Evolutionary conservation across 2,888 invertebrate genomes (phyloP).

Genomic region (Embidobia sp.): DNA sequence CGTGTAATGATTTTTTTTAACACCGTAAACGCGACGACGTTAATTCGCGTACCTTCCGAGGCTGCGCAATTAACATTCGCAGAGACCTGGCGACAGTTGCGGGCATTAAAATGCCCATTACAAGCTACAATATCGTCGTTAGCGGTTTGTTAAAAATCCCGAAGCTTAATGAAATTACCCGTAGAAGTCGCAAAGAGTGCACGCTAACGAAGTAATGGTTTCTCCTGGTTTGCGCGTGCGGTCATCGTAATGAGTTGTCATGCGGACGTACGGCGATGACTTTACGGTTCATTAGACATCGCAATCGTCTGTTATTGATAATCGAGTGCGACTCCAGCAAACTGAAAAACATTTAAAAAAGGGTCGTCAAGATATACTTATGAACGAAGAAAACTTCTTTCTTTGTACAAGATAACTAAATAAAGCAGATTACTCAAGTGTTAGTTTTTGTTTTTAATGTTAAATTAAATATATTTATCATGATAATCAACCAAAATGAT

Average conservation of each 20-base stretch:
- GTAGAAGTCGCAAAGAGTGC: too few relatives aligned
- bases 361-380: constrained; percentile 27
- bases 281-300: constrained; percentile 49
- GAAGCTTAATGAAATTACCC: constrained; percentile 46
- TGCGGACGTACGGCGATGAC: constrained; percentile 22
- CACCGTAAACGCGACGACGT: constrained; percentile 12
- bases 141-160: constrained; percentile 55
- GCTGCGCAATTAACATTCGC: constrained; percentile 41
- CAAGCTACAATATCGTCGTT: constrained; percentile 41
- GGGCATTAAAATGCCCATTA: constrained; percentile 45
- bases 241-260: too few relatives aligned
- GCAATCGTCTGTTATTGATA: constrained; percentile 49
- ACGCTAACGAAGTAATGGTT: constrained; percentile 32
- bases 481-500: too few relatives aligned
- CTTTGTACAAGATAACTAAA: not conserved
- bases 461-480: too few relatives aligned
- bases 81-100: constrained; percentile 20
- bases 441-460: too few relatives aligned
- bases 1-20: too few relatives aligned
- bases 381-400: constrained; percentile 10
- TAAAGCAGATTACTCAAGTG: too few relatives aligned
- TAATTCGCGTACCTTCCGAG: constrained; percentile 24
- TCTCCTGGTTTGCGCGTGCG: too few relatives aligned
- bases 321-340: too few relatives aligned
- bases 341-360: constrained; percentile 1